Base-by-base conservation (phyloP, 2,888 invertebrate genomes). In the Phaonia tiefii region DNA sequence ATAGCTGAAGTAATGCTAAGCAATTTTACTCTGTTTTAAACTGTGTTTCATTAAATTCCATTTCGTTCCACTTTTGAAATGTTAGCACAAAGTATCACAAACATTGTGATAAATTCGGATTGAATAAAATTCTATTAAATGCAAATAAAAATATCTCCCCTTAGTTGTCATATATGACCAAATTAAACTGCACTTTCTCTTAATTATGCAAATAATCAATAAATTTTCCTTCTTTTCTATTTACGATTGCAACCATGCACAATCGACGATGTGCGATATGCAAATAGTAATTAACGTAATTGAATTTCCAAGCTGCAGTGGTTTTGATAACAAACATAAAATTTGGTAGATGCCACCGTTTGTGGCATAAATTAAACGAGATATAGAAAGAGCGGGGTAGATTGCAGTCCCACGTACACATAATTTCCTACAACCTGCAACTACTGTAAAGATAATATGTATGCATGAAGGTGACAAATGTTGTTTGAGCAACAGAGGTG, bases 241-340 rank as follows among this genome's bases (percentile, higher is more conserved):
- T n/a, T n/a, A n/a, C n/a, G n/a, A 31, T 31, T 3, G 69, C n/a
- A 51, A 54, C 42, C 54, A 37, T 69, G 51, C 51, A 22, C 3
- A 15, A 54, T 54, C 51, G 54, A 20, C 63, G 22, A 37, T 60
- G 31, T 15, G 39, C 39, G 69, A 49, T 39, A 17, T 63, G 63
- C 42, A 70, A 70, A 75, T 63, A 70, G 39, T 51, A 75, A 75
- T 75, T 75, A 75, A 63, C 31, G 70, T 70, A 75, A 70, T 69
- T 75, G 51, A 75, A 63, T 49, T 67, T 69, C 60, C 25, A 54
- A 17, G 60, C 42, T 54, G 54, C 54, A 75, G 63, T 70, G 75
- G 63, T 70, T 75, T 75, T 54, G 69, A 56, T 69, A 69, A 56
- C 69, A 54, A 13, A 17, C 31, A 31, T 31, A 20, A n/a, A 49